These are phyloP conservation scores for Thysanoteuthis rhombus DNA, from an alignment of 2,888 invertebrate genomes.

Conservation along the genomic window DNA sequence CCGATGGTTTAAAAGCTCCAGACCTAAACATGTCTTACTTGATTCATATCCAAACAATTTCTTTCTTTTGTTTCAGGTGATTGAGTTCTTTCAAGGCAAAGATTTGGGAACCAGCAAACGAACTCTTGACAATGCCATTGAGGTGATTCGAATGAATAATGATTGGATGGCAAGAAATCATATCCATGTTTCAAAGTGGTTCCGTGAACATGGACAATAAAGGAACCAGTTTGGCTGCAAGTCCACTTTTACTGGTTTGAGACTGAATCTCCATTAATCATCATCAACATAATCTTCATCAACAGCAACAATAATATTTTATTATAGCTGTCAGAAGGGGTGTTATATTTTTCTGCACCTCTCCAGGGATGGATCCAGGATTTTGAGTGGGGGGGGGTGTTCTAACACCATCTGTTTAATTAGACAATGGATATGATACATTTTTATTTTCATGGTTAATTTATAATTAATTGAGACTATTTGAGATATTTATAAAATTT, in stretches of 20 bases:
- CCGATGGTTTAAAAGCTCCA: too few relatives aligned
- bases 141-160: constrained; percentile 64
- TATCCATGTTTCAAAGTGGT: constrained; percentile 58
- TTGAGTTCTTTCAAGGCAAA: constrained; percentile 55
- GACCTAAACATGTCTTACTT: too few relatives aligned
- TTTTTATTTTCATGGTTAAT: too few relatives aligned
- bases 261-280: neutral
- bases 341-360: neutral
- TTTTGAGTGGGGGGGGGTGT: too few relatives aligned
- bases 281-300: neutral
- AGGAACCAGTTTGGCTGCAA: neutral
- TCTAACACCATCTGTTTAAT: too few relatives aligned
- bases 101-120: constrained; percentile 56
- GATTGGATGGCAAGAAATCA: constrained; percentile 61
- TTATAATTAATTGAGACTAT: too few relatives aligned
- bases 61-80: constrained; percentile 44
- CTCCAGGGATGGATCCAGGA: too few relatives aligned
- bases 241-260: neutral
- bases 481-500: too few relatives aligned
- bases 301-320: neutral
- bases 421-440: too few relatives aligned
- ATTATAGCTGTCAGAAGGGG: neutral
- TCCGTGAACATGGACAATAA: constrained; percentile 38
- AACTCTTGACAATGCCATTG: constrained; percentile 62
- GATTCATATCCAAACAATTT: neutral